These are phyloP conservation scores for Chaetogeoica ovagalla DNA, from an alignment of 2,888 invertebrate genomes.

Conservation along the genomic window DNA sequence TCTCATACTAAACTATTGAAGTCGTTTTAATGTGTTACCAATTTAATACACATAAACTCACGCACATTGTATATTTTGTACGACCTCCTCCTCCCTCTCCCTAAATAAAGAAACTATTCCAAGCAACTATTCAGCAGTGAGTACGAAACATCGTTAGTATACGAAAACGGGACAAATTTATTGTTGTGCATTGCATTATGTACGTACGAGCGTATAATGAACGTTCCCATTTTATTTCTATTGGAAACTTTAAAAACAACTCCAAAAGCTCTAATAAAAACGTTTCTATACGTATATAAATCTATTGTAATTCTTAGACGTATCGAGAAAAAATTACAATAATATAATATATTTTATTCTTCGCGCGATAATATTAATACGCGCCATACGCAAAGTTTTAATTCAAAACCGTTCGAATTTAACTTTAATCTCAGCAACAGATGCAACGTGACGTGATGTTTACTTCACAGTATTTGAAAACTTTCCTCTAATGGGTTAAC, in stretches of 20 bases:
- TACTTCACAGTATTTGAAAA: conserved; percentile 20
- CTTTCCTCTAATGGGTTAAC: conserved; percentile 33
- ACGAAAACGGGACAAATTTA: no score
- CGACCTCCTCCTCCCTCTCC: no score
- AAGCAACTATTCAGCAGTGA: not conserved
- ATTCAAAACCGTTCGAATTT: conserved; percentile 35
- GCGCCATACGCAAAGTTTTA: conserved; percentile 14
- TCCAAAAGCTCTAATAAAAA: no score
- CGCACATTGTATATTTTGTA: not conserved
- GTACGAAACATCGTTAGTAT: not conserved
- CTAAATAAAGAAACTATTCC: not conserved
- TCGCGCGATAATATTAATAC: not conserved
- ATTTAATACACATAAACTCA: not conserved
- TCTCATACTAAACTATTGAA: not conserved
- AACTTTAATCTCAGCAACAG: conserved; percentile 37
- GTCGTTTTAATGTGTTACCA: conserved; percentile 5
- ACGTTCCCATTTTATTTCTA: no score
- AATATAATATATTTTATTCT: conserved; percentile 11
- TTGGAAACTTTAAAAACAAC: no score
- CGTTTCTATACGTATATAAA: no score
- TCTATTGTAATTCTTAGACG: not conserved
- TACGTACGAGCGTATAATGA: no score
- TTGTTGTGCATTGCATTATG: no score
- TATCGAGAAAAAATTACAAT: not conserved
- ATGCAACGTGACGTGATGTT: conserved; percentile 37